Evolutionary conservation across 2,797 vertebrate species (phyloP).

Genomic region (Scleropages formosus): DNA sequence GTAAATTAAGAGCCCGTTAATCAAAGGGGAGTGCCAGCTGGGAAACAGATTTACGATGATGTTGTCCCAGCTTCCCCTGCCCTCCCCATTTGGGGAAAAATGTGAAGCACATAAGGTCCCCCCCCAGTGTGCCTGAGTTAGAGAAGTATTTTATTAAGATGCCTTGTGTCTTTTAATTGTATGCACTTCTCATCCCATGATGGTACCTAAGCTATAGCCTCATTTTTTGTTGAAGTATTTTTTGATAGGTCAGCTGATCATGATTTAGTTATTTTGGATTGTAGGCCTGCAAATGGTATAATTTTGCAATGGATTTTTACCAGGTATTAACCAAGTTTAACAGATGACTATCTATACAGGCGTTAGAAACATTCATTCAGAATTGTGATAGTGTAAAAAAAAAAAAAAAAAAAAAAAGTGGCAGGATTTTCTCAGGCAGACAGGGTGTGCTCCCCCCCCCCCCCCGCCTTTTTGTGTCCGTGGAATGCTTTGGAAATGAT

Average conservation of each 20-base stretch:
- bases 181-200: neutral
- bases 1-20: conserved; percentile 38
- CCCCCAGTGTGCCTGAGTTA: neutral
- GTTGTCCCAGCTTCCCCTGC: conserved; percentile 27
- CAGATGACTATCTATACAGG: conserved; percentile 28
- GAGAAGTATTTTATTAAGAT: conserved; percentile 62
- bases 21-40: conserved; percentile 32
- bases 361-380: neutral
- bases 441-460: too few relatives aligned
- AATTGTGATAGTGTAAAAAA: neutral
- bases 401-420: neutral
- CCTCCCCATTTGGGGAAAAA: conserved; percentile 29
- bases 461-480: neutral
- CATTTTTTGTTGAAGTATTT: conserved; percentile 53
- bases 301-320: conserved; percentile 38
- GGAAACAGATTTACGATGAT: conserved; percentile 40
- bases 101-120: neutral
- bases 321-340: conserved; percentile 34
- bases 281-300: conserved; percentile 54
- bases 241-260: conserved; percentile 61
- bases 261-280: conserved; percentile 56
- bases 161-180: conserved; percentile 14
- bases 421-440: neutral
- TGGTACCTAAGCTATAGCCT: conserved; percentile 31
- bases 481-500: conserved; percentile 22